Percentiles rank a stretch among this genome's conserved stretches.
phyloP scores from a whole-genome alignment of 2,113 vertebrate genomes.

The Panurus biarmicus region DNA sequence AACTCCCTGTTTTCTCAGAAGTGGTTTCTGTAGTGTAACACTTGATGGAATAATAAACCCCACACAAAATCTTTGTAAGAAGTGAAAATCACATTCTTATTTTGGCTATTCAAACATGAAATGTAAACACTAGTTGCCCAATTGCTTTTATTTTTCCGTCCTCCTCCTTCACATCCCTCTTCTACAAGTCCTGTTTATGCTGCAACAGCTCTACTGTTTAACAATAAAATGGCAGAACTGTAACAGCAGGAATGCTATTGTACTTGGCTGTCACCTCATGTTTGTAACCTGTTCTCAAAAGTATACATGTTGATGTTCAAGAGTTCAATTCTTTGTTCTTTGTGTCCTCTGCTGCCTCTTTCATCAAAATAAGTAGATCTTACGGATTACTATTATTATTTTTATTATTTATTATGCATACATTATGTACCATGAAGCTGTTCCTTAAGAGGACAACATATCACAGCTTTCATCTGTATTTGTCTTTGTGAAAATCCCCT shows the following conservation, averaged over 20 bases:
- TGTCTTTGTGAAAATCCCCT: neutral
- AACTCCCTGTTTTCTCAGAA: constrained; percentile 46
- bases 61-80: neutral
- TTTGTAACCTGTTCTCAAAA: neutral
- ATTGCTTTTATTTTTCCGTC: neutral
- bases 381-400: neutral
- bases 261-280: neutral
- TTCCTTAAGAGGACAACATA: neutral
- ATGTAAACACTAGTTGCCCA: neutral
- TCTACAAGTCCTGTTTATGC: neutral
- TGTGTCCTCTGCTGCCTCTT: neutral
- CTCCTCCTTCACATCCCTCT: neutral
- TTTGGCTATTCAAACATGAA: neutral
- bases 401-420: neutral
- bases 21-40: constrained; percentile 44
- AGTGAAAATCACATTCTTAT: neutral
- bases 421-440: neutral
- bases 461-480: neutral
- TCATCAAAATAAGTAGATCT: neutral
- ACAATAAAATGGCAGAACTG: neutral
- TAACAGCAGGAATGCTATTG: neutral
- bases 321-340: neutral
- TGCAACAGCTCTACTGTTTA: neutral
- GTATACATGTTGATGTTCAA: neutral
- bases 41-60: constrained; percentile 47